Base-by-base conservation (phyloP, 53 echinoderm and acorn worm genomes). In the Antedon mediterranea region DNA sequence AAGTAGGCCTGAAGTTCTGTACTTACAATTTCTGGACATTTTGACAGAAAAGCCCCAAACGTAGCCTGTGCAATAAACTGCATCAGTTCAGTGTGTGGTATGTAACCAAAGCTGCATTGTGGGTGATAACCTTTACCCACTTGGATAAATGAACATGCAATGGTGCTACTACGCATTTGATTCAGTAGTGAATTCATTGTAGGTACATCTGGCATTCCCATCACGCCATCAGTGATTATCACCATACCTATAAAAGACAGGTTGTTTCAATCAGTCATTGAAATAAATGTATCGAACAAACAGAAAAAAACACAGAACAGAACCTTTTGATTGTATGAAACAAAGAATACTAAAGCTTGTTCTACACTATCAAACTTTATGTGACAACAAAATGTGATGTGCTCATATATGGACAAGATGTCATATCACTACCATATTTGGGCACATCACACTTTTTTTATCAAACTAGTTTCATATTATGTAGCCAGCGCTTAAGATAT, bases 61-160 rank as follows among this genome's bases (percentile, higher is more conserved):
- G 98, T 98, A 28, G 98, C 98, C 0, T 92, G 87, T 13, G 98
- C 98, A 33, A 98, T 89, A 71, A 90, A 92, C 90, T 98, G 98
- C 98, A 98, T 98, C 79, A 98, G 90, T 83, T 98, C 98, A 8
- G 92, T 90, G 82, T 98, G 98, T 32, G 98, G 98, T 71, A 98
- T 86, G 72, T 92, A 90, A 41, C 98, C 98, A 79, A 98, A 98
- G 74, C 86, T 87, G 43, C 93, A 84, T 42, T 98, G 98, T 0
- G 98, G 98, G 34, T 93, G 84, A 79, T 90, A 98, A 18, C 98
- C 92, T 43, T 83, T 87, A 31, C 98, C 98, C 0, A 98, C 90
- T 80, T 98, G 98, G 29, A 98, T 88, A 81, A 98, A 98, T 32
- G 98, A 98, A 73, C 98, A 98, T 9, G 92, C 88, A 0, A 90